Percentiles rank a stretch among this genome's conserved stretches.
These are phyloP conservation scores for Pangasius macronema DNA, from an alignment of 2,797 vertebrate species.

Conservation along the genomic window DNA sequence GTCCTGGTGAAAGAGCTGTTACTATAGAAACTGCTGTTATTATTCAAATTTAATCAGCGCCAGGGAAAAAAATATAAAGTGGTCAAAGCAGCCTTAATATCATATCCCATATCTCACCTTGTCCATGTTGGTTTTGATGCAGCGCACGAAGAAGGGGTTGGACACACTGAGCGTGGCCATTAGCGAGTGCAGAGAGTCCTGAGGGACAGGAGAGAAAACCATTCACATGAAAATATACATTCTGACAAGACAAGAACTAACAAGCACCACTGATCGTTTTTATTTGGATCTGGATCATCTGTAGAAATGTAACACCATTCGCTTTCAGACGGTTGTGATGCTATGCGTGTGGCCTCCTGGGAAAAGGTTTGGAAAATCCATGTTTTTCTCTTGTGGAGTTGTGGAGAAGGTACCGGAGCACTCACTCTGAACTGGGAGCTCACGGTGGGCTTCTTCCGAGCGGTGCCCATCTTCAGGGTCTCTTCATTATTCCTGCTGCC, in stretches of 20 bases:
- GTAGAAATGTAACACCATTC: not conserved
- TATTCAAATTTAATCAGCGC: not conserved
- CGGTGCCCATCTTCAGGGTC: slow-evolving; percentile 89
- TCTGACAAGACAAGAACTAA: not conserved
- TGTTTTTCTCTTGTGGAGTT: too few species aligned
- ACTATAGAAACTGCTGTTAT: not conserved
- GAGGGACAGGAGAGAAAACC: slow-evolving; percentile 42
- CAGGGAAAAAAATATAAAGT: not conserved
- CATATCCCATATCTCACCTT: slow-evolving; percentile 74
- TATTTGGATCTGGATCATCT: not conserved
- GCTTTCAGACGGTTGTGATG: not conserved
- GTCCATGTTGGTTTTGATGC: slow-evolving; percentile 91
- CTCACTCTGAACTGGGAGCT: slow-evolving; percentile 95
- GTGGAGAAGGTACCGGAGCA: not conserved
- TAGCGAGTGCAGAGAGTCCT: slow-evolving; percentile 90
- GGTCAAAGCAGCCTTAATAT: not conserved
- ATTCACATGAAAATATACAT: not conserved
- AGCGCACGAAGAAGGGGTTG: slow-evolving; percentile 94
- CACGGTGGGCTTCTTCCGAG: slow-evolving; percentile 89
- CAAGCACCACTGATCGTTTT: not conserved
- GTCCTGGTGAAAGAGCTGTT: not conserved
- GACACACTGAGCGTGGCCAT: slow-evolving; percentile 90
- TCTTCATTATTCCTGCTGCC: slow-evolving; percentile 87
- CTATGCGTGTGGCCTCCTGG: not conserved
- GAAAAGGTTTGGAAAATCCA: not conserved